phyloP scores from a whole-genome alignment of 2,797 vertebrate species.

The Scarus forsteni region DNA sequence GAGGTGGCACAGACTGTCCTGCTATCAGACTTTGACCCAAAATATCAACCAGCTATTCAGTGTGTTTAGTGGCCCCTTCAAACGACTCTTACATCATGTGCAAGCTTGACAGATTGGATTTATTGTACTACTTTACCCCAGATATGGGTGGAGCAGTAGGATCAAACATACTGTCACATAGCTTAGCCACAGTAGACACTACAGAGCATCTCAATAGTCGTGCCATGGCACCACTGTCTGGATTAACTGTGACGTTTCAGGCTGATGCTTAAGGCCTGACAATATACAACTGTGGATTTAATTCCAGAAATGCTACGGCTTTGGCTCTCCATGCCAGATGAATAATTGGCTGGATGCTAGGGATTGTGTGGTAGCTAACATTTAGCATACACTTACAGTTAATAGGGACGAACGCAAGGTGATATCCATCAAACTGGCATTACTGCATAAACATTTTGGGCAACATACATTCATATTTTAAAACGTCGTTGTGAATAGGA shows the following conservation, averaged over 20 bases:
- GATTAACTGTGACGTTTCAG: slow-evolving; percentile 28
- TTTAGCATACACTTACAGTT: slow-evolving; percentile 49
- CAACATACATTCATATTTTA: neutral
- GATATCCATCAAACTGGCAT: neutral
- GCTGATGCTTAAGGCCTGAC: slow-evolving; percentile 11
- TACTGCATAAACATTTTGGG: neutral
- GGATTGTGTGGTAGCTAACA: slow-evolving; percentile 73
- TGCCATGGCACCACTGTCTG: neutral
- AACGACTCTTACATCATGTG: neutral
- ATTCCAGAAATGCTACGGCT: slow-evolving; percentile 43
- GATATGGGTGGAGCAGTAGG: neutral
- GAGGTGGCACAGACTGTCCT: slow-evolving; percentile 44
- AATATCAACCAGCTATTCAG: slow-evolving; percentile 16
- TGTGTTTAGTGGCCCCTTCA: neutral
- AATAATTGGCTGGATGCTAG: slow-evolving; percentile 80
- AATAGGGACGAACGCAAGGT: neutral
- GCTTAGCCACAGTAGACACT: neutral
- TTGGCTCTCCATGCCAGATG: slow-evolving; percentile 55
- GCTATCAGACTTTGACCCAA: slow-evolving; percentile 70
- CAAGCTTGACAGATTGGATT: neutral
- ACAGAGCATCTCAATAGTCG: neutral
- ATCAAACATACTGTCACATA: neutral
- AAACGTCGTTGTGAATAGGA: neutral
- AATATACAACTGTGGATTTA: slow-evolving; percentile 25
- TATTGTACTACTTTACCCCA: neutral